Base-by-base conservation (phyloP, 2,888 invertebrate species). In the Muschampia staudingeri region DNA sequence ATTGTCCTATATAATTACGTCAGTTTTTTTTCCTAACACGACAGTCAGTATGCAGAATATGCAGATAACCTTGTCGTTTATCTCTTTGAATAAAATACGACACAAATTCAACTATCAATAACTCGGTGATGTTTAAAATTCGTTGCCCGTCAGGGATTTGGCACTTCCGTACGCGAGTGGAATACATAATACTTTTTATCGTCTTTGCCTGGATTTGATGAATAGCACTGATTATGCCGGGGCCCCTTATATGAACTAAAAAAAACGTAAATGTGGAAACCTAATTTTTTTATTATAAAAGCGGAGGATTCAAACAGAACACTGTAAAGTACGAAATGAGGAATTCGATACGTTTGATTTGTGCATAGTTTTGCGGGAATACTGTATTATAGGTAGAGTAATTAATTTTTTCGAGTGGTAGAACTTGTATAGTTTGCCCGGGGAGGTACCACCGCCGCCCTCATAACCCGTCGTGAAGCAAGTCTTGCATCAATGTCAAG, bases 111-210 rank as follows among this genome's bases (percentile, higher is more conserved):
- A 84, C 84, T 83, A 82, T 84, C 84, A 91, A 86, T 86, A 86
- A 84, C 79, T 70, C 83, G 80, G 89, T 87, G 89, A 90, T 92
- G 93, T 93, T 95, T 95, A 93, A 95, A 95, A 96, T 96, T 95
- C 96, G 91, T 89, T 90, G 87, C 88, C 89, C 92, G 94, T 94
- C 93, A 92, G 90, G 91, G 93, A 94, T 95, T 95, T 95, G 94
- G 94, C 95, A 96, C 94, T 93, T 93, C 89, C 87, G 90, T 88
- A 92, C 94, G 93, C 89, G 91, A 88, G 91, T 89, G 87, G 95
- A 95, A 96, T 95, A 92, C 92, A 92, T 94, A 94, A 95, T 93
- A 89, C 91, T 94, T 89, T 93, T 93, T 94, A 76, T 75, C 48
- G 44, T 71, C 83, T 81, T 81, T 76, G 75, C 77, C 25, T 67